Percentiles rank a stretch among this genome's conserved stretches.
phyloP scores from a whole-genome alignment of 2,888 invertebrate genomes.

The Acronicta leporina region DNA sequence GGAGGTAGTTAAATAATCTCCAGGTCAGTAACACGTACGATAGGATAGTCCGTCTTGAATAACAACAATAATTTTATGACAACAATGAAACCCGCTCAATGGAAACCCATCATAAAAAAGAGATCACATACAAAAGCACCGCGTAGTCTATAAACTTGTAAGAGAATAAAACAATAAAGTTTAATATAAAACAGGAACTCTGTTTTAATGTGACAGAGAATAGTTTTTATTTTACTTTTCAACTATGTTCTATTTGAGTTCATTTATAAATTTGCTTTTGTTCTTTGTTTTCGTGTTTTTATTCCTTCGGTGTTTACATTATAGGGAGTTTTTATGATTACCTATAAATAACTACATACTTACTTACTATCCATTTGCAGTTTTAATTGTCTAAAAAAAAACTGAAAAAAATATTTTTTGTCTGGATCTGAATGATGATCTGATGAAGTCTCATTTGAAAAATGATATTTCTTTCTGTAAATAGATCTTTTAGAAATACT shows the following conservation, averaged over 20 bases:
- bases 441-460: too few relatives aligned
- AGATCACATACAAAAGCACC: conserved; percentile 16
- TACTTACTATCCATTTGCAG: too few relatives aligned
- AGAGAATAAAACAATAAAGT: conserved; percentile 25
- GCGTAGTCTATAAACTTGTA: conserved; percentile 24
- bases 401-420: too few relatives aligned
- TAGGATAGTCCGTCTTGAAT: conserved; percentile 8
- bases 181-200: conserved; percentile 35
- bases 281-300: conserved; percentile 10
- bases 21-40: conserved; percentile 2
- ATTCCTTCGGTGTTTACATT: too few relatives aligned
- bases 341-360: too few relatives aligned
- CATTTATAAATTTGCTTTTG: conserved; percentile 19
- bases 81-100: conserved; percentile 16
- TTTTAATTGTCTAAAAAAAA: too few relatives aligned
- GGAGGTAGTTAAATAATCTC: too few relatives aligned
- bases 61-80: conserved; percentile 34
- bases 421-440: too few relatives aligned
- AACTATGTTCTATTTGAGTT: conserved; percentile 8
- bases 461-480: too few relatives aligned
- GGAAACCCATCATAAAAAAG: conserved; percentile 30
- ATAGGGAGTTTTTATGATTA: too few relatives aligned
- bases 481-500: too few relatives aligned
- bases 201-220: conserved; percentile 17
- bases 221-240: conserved; percentile 23